Evolutionary conservation across 2,113 vertebrate species (phyloP), one percentile per base, ranked within the genome.

Genomic region (Mus spicilegus): DNA sequence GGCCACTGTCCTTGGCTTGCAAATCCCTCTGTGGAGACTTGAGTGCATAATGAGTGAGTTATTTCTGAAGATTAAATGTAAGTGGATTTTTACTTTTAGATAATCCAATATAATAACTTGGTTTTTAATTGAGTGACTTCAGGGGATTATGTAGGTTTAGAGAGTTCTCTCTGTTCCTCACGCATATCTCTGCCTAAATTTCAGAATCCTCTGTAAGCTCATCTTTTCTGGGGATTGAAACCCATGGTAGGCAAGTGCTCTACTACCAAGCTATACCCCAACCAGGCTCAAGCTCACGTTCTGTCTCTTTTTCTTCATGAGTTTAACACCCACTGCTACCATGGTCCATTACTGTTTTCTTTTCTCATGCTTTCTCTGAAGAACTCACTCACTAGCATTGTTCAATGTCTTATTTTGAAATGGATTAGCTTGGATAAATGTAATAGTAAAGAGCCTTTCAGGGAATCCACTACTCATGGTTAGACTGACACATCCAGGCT

Each of bases 401-500:
- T 19, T 89, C 89, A 86, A 42, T 58, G 39, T 80, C 63, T 93
- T 81, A 58, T 51, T 82, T 77, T 72, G 39, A 96, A 89, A 70
- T 30, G 61, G 91, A 26, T 30, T 39, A 12, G 63, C 80, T 46
- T 87, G n/a, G 49, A 22, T 87, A 75, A 69, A 90, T 81, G 69
- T 93, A 28, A 49, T n/a, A 84, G 28, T 3, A 54, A 4, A 92
- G 36, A 24, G 9, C 72, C 26, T 76, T 24, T 63, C 28, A 46
- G 2, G 42, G 10, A 0, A 17, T 42, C 19, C 1, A 7, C 42
- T 78, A 56, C 39, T 30, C 51, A 33, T 49, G 88, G n/a, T 26
- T 77, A 19, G 19, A 4, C 19, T n/a, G 73, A 51, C 30, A n/a
- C 54, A 36, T 5, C 42, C 36, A 19, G 84, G 78, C 39, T 89